Evolutionary conservation across 2,888 invertebrate genomes (phyloP).

Genomic region (Tolmerus cingulatus): DNA sequence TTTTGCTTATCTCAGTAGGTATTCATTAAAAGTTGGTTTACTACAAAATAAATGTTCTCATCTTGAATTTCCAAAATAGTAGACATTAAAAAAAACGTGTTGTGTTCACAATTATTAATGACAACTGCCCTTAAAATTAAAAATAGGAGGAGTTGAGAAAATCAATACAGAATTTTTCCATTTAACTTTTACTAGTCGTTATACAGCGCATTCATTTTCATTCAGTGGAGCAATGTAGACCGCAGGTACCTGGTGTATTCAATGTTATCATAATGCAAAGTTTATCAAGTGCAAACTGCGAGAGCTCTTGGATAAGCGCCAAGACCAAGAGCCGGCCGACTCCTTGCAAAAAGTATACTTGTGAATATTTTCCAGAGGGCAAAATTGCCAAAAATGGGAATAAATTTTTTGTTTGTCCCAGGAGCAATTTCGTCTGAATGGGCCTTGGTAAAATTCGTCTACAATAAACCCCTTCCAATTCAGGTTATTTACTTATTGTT

Average conservation of each 20-base stretch:
- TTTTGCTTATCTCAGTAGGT: background rate
- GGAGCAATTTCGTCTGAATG: background rate
- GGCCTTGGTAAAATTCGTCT: background rate
- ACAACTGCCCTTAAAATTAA: background rate
- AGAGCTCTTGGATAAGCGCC: background rate
- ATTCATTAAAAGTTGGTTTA: background rate
- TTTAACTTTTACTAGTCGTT: background rate
- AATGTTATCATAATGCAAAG: background rate
- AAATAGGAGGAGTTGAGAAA: background rate
- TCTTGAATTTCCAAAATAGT: background rate
- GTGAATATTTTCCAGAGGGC: background rate
- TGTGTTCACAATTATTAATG: no score
- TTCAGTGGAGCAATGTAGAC: background rate
- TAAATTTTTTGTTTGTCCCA: background rate
- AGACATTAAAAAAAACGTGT: background rate
- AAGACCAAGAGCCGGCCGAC: background rate
- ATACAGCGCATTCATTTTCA: background rate
- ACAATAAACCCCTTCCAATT: background rate
- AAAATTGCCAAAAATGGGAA: background rate
- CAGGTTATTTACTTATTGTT: background rate
- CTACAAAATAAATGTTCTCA: background rate
- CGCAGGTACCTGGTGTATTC: background rate
- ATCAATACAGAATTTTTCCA: background rate
- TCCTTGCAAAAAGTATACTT: background rate
- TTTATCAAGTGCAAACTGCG: background rate